Base-by-base conservation (phyloP, 2,888 invertebrate species). In the Crocallis elinguaria region DNA sequence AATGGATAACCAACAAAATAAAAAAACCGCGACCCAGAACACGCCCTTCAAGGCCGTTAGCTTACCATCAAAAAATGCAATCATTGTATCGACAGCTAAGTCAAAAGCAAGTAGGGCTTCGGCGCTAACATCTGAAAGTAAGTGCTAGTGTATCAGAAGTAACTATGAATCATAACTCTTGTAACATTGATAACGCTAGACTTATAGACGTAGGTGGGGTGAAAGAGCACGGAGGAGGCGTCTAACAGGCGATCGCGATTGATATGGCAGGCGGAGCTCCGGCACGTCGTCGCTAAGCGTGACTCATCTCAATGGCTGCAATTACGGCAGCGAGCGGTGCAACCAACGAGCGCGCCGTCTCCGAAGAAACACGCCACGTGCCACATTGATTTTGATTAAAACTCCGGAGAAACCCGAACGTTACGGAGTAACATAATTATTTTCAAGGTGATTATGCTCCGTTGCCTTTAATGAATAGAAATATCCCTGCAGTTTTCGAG, bases 291-390 rank as follows among this genome's bases (percentile, higher is more conserved):
- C 85, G 84, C 77, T 84, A 79, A 89, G 88, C 88, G 83, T 90
- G 90, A 90, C 86, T 91, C 89, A 89, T 88, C 83, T 88, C 88
- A 88, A 89, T 88, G 71, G 82, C 75, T 73, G 85, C 84, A 88
- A 88, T 90, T 86, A 88, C 79, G 73, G 77, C 73, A 73, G 75
- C 73, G 75, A 77, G 75, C 75, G 77, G 75, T 70, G 75, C 74
- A 73, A 71, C 75, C 70, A 25, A 1, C n/a, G 19, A 3, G 19
- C 19, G 3, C 3, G 70, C 67, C 54, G 66, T 56, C 62, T 71
- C 67, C 62, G 69, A 72, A 76, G 79, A 77, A 75, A 75, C 75
- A 66, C 74, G 79, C 74, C 79, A 83, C 80, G 80, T 80, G 82
- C 74, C 77, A 55, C 60, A 61, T 59, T 8, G 12, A 21, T 41